Evolutionary conservation across 2,888 invertebrate genomes (phyloP).

Genomic region (Schizotus pectinicornis): DNA sequence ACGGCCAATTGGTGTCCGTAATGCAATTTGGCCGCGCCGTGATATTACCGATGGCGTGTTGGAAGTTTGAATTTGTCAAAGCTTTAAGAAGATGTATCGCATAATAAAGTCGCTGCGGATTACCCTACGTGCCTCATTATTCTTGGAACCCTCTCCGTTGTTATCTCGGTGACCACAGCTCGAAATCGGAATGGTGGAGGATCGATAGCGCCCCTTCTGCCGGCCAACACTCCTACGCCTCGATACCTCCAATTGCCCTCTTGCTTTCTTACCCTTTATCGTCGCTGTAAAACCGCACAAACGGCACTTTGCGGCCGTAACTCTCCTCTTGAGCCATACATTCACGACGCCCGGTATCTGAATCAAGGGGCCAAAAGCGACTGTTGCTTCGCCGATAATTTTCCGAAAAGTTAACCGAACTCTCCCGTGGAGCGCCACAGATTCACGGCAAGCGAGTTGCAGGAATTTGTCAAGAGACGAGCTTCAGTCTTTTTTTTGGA

Average conservation of each 20-base stretch:
- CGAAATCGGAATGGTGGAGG: slow-evolving; percentile 4
- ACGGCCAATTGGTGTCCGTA: neutral
- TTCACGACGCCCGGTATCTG: too few species aligned
- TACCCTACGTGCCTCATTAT: slow-evolving; percentile 25
- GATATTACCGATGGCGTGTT: neutral
- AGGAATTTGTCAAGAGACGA: neutral
- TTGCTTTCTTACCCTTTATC: slow-evolving; percentile 14
- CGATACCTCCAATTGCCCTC: slow-evolving; percentile 19
- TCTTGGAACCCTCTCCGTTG: slow-evolving; percentile 18
- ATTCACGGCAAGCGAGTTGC: too few species aligned
- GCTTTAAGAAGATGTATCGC: slow-evolving; percentile 1
- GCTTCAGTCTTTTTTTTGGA: too few species aligned
- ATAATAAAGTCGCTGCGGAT: slow-evolving; percentile 22
- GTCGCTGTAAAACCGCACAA: slow-evolving; percentile 1
- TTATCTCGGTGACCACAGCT: slow-evolving; percentile 29
- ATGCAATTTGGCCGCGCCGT: neutral
- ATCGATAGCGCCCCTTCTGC: slow-evolving; percentile 18
- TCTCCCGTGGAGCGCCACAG: too few species aligned
- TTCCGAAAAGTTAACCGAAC: too few species aligned
- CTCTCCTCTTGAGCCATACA: neutral
- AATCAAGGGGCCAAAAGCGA: neutral
- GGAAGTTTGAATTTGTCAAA: too few species aligned
- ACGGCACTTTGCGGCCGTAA: neutral
- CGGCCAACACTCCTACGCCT: slow-evolving; percentile 5
- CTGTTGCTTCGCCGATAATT: neutral